Conservation (phyloP, 1,140 invertebrate genomes). For the Ylistrum balloti region DNA sequence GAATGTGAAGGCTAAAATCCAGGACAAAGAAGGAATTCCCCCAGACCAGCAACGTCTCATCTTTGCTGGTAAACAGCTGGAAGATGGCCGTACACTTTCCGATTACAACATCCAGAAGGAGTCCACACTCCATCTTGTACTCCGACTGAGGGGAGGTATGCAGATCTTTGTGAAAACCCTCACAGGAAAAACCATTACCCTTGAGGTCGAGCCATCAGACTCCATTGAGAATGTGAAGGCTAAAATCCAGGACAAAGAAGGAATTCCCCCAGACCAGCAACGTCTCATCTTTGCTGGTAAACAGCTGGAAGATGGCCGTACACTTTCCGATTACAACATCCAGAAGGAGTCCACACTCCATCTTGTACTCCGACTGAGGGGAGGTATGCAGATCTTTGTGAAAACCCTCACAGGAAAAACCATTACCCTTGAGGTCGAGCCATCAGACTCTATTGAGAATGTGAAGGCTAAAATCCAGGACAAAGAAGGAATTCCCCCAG, state of each 20-base stretch:
- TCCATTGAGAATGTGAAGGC: slow-evolving; percentile 91
- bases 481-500: slow-evolving; percentile 89
- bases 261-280: slow-evolving; percentile 91
- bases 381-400: slow-evolving; percentile 96
- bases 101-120: slow-evolving; percentile 97
- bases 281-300: slow-evolving; percentile 91
- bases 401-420: slow-evolving; percentile 96
- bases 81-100: slow-evolving; percentile 91
- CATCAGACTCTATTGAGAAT: slow-evolving; percentile 96
- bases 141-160: slow-evolving; percentile 81
- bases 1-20: slow-evolving; percentile 96
- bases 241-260: slow-evolving; percentile 93
- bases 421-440: slow-evolving; percentile 96
- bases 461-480: slow-evolving; percentile 95
- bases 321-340: slow-evolving; percentile 95
- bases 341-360: slow-evolving; percentile 96
- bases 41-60: slow-evolving; percentile 93
- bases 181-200: slow-evolving; percentile 85
- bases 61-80: slow-evolving; percentile 88
- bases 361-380: slow-evolving; percentile 71
- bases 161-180: slow-evolving; percentile 87
- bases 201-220: slow-evolving; percentile 84
- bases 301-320: slow-evolving; percentile 89
- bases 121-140: slow-evolving; percentile 90
- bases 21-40: slow-evolving; percentile 89